These are phyloP conservation scores for Lindbergichthys nudifrons DNA, from an alignment of 2,797 vertebrate genomes.

Conservation along the genomic window DNA sequence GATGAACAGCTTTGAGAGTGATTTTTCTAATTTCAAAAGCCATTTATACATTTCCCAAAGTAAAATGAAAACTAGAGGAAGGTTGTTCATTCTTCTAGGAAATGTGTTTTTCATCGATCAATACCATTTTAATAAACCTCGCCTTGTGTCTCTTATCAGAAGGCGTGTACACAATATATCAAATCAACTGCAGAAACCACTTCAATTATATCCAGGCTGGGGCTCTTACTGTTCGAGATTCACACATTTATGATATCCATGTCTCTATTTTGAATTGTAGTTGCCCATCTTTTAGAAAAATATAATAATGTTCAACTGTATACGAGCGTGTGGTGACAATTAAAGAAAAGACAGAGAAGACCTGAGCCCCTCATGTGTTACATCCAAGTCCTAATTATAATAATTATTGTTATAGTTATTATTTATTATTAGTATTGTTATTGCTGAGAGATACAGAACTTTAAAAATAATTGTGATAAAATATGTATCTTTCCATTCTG, in stretches of 20 bases:
- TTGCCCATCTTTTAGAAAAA: not conserved
- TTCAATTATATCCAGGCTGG: not conserved
- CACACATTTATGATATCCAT: not conserved
- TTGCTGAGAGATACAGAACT: not conserved
- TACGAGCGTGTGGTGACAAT: not conserved
- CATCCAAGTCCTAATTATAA: not conserved
- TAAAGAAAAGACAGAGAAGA: not conserved
- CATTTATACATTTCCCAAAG: conserved; percentile 25
- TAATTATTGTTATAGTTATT: no score
- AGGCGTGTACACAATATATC: not conserved
- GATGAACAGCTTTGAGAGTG: not conserved
- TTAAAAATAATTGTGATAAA: not conserved
- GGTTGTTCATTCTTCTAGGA: not conserved
- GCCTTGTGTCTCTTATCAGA: not conserved
- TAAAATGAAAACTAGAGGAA: conserved; percentile 8
- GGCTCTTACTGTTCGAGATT: not conserved
- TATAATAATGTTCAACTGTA: not conserved
- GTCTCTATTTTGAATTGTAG: not conserved
- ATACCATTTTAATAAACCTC: conserved; percentile 11
- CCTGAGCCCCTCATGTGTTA: not conserved
- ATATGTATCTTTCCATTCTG: not conserved
- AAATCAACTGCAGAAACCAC: not conserved
- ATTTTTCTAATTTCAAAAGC: not conserved
- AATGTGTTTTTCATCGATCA: conserved; percentile 21
- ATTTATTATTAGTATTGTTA: not conserved